Evolutionary conservation across 2,113 vertebrate genomes (phyloP).

Genomic region (Garra rufa): DNA sequence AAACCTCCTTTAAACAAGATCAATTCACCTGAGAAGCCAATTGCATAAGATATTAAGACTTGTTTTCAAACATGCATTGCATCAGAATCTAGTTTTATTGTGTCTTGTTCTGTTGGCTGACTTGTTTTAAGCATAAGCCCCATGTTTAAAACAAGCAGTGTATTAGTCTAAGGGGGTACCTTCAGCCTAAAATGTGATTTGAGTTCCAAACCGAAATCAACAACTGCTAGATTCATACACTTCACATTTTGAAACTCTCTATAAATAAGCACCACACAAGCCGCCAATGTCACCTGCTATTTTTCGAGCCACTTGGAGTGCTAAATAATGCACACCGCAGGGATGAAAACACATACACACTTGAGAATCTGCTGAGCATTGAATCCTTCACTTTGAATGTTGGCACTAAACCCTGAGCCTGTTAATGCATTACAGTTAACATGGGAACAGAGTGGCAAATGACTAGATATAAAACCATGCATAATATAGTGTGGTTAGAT

Average conservation of each 20-base stretch:
- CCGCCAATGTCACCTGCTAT: slow-evolving; percentile 38
- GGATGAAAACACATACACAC: slow-evolving; percentile 7
- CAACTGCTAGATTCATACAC: slow-evolving; percentile 16
- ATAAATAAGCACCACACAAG: slow-evolving; percentile 35
- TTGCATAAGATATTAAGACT: slow-evolving; percentile 2
- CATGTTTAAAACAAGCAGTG: not conserved
- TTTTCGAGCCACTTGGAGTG: slow-evolving; percentile 39
- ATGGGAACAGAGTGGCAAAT: not conserved
- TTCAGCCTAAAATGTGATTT: not conserved
- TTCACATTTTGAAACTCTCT: slow-evolving; percentile 53
- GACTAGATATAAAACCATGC: not conserved
- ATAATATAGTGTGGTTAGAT: not conserved
- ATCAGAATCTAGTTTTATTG: not conserved
- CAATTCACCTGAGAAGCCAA: not conserved
- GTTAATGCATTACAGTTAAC: slow-evolving; percentile 36
- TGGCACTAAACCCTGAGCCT: slow-evolving; percentile 20
- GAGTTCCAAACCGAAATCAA: not conserved
- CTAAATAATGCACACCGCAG: slow-evolving; percentile 44
- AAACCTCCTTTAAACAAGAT: not conserved
- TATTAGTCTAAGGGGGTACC: not conserved
- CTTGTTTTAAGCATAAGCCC: not conserved
- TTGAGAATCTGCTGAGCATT: not conserved
- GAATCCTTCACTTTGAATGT: slow-evolving; percentile 4
- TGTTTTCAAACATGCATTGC: not conserved
- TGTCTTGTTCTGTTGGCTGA: not conserved